Evolutionary conservation across 2,888 invertebrate genomes (phyloP).

Genomic region (Tenodera sinensis): DNA sequence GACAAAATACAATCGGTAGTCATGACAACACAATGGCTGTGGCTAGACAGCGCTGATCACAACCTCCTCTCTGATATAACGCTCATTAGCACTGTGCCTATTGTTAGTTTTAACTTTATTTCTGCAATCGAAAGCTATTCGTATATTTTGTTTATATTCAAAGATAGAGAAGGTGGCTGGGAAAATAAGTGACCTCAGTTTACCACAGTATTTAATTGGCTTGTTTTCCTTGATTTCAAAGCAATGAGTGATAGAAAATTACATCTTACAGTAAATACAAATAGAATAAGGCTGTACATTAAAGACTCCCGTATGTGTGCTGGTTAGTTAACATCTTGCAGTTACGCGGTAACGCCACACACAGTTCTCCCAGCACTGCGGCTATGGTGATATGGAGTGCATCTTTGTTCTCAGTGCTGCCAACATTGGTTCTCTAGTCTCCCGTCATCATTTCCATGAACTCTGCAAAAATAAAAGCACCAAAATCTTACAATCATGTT

Average conservation of each 20-base stretch:
- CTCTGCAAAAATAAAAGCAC: slow-evolving; percentile 52
- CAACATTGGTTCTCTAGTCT: slow-evolving; percentile 49
- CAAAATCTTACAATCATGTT: too few species aligned
- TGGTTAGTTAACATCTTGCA: background rate
- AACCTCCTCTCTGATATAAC: background rate
- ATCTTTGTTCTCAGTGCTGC: background rate
- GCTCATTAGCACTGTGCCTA: background rate
- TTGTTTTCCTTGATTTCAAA: background rate
- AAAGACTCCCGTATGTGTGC: background rate
- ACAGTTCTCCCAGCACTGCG: background rate
- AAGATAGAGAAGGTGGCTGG: background rate
- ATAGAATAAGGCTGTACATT: too few species aligned
- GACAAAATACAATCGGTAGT: background rate
- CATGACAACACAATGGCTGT: background rate
- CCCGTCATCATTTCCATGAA: slow-evolving; percentile 81
- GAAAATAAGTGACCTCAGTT: background rate
- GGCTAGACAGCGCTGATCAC: background rate
- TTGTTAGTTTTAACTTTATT: background rate
- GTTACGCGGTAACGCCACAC: background rate
- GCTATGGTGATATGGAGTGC: background rate
- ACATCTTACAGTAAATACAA: background rate
- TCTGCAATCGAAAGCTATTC: background rate
- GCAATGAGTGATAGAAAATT: background rate
- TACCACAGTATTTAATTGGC: background rate
- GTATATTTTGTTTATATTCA: background rate